Base-by-base conservation (phyloP, 2,113 vertebrate genomes). In the Pseudorhombus dupliciocellatus region DNA sequence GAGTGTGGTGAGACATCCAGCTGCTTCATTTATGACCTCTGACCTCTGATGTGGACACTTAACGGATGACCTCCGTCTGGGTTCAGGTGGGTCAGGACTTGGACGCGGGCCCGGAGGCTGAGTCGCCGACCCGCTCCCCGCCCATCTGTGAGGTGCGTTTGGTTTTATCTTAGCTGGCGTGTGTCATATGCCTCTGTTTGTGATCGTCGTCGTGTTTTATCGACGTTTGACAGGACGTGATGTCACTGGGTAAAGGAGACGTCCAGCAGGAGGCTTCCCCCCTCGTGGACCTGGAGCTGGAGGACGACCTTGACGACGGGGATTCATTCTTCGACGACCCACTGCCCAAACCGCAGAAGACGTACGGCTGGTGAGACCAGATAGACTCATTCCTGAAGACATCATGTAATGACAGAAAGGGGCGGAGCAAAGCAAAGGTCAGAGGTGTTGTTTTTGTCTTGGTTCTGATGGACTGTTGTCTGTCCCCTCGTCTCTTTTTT, bases 311-410 rank as follows among this genome's bases (percentile, higher is more conserved):
- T 5, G 28, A 75, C 1, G 96, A 96, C 2, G 96, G 92, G 50
- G 96, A 99, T 66, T 97, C 97, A 1, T 98, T 99, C 91, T 99
- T 98, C 57, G 97, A 99, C 11, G 97, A 98, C 83, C 97, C 96
- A 7, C 82, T 97, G 74, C 96, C 96, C 20, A 95, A 95, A 84
- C 94, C 95, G 5, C 95, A 96, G 80, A 96, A 94, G 84, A 94
- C 91, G 0, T 97, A 95, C 0, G 85, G 96, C 80, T 94, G 95
- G 97, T 98, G 83, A 92, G 95, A 78, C n/a, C n/a, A n/a, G n/a
- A 28, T 28, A 3, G 26, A 28, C 2, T 28, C 3, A 28, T 3
- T 28, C 26, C 5, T 28, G 26, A 28, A 11, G 34, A 37, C 34
- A 37, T 37, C 34, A 9, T 31, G 30, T 30, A 30, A 7, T 6